Conservation (phyloP, 2,888 invertebrate species). For the Mylabris sibirica region DNA sequence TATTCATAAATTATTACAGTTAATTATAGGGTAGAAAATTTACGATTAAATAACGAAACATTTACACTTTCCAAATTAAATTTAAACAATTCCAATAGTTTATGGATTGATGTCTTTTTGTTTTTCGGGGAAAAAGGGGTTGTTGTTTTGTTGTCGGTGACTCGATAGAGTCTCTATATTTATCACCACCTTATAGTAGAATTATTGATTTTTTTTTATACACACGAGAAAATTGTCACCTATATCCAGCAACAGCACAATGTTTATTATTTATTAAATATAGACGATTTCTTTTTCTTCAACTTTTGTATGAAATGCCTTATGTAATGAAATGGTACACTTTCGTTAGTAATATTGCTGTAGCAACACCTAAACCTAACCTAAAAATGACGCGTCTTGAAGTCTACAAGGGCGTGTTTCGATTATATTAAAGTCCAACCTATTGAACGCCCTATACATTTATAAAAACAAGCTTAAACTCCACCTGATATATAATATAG, state of each 20-base stretch:
- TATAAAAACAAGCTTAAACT: conserved; percentile 50
- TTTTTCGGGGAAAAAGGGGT: neutral
- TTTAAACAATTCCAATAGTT: neutral
- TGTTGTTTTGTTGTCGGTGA: neutral
- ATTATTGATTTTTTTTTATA: neutral
- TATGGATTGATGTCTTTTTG: neutral
- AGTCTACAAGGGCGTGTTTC: conserved; percentile 57
- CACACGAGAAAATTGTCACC: conserved; percentile 27
- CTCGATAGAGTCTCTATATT: neutral
- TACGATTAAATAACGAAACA: neutral
- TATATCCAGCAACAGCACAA: conserved; percentile 27
- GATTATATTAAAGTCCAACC: neutral
- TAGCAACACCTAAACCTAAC: conserved; percentile 54
- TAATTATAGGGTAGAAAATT: neutral
- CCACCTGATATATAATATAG: conserved; percentile 32
- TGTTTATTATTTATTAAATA: conserved; percentile 24
- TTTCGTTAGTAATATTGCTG: conserved; percentile 20
- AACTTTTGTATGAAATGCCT: conserved; percentile 20
- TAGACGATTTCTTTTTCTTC: neutral
- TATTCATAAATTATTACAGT: neutral
- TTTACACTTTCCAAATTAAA: conserved; percentile 6
- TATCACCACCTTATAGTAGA: neutral
- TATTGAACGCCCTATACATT: conserved; percentile 24
- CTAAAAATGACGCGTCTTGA: conserved; percentile 60
- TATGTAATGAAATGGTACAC: conserved; percentile 42